Conservation (phyloP, 2,113 vertebrate species). For the Bubo bubo region DNA sequence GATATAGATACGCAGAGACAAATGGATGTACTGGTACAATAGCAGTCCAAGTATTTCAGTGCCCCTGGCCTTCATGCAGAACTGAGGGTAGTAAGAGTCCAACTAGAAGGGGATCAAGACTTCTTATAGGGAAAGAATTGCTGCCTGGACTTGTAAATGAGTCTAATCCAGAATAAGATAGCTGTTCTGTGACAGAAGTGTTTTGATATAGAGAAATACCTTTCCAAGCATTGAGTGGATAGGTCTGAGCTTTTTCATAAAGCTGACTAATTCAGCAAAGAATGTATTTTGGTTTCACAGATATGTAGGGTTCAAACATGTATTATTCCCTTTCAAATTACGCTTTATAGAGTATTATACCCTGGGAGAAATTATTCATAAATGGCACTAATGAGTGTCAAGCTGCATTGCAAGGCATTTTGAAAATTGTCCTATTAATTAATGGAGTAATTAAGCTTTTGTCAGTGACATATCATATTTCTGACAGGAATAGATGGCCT, state of each 20-base stretch:
- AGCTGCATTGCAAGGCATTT: constrained; percentile 84
- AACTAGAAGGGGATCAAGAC: background rate
- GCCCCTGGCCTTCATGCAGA: background rate
- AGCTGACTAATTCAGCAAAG: constrained; percentile 1
- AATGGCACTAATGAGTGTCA: constrained; percentile 89
- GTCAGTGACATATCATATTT: constrained; percentile 95
- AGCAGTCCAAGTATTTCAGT: background rate
- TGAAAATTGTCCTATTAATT: constrained; percentile 98
- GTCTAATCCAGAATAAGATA: background rate
- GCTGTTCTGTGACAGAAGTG: background rate
- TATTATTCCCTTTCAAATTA: constrained; percentile 67
- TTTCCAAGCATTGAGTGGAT: background rate
- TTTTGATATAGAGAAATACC: constrained; percentile 11
- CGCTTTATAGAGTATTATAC: constrained; percentile 67
- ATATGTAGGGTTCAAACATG: constrained; percentile 52
- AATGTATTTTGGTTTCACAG: constrained; percentile 54
- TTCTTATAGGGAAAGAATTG: background rate
- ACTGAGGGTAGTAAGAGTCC: background rate
- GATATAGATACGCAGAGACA: background rate
- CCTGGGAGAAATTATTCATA: constrained; percentile 82
- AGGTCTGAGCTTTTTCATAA: background rate
- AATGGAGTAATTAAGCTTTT: constrained; percentile 99
- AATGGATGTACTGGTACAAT: background rate
- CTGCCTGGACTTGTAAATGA: background rate
- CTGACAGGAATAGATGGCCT: constrained; percentile 95